Evolutionary conservation across 2,113 vertebrate genomes (phyloP).

Genomic region (Melanostigma gelatinosum): DNA sequence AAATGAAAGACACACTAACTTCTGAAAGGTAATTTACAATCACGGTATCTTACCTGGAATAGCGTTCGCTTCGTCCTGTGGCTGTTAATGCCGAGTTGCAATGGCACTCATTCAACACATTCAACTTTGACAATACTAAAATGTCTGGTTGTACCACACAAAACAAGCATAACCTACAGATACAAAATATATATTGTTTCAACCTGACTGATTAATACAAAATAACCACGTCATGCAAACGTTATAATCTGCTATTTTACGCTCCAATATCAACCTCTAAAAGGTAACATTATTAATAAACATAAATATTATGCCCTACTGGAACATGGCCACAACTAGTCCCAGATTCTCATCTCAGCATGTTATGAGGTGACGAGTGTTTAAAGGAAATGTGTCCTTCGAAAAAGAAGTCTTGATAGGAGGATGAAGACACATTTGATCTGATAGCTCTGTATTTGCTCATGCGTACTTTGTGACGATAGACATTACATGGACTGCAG

Average conservation of each 20-base stretch:
- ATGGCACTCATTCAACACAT: constrained; percentile 31
- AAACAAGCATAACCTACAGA: constrained; percentile 1
- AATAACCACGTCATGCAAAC: not conserved
- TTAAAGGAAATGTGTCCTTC: constrained; percentile 40
- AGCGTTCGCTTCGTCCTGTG: constrained; percentile 30
- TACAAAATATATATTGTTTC: not conserved
- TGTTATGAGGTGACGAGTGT: constrained; percentile 31
- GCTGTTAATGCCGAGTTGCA: constrained; percentile 14
- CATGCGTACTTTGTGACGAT: not conserved
- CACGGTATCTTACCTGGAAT: constrained; percentile 49
- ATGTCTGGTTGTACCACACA: constrained; percentile 28
- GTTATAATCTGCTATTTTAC: not conserved
- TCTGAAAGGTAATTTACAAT: constrained; percentile 7
- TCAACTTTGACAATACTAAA: constrained; percentile 24
- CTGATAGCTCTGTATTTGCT: not conserved
- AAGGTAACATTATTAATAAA: not conserved
- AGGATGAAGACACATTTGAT: not conserved
- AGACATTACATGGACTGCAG: not conserved
- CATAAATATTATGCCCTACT: not conserved
- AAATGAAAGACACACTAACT: not conserved
- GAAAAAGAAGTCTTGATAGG: constrained; percentile 22
- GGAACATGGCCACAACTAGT: not conserved
- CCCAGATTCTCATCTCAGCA: constrained; percentile 29
- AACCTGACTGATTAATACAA: not conserved
- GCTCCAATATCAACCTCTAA: not conserved